Evolutionary conservation across 2,113 vertebrate genomes (phyloP).

Genomic region (Cyprinodon variegatus): DNA sequence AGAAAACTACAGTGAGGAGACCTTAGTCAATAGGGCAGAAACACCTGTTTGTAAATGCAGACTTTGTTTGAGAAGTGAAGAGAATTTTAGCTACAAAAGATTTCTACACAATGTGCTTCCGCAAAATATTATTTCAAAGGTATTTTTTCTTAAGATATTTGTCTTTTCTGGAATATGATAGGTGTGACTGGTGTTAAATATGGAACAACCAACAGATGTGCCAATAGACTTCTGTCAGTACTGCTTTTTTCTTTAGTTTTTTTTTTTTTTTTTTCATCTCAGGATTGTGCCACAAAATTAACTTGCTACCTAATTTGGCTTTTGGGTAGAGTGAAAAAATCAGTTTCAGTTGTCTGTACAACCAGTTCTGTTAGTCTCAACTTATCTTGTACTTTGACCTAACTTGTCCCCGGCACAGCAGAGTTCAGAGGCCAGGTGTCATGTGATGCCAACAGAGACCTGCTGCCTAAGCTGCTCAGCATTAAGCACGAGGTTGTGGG

Average conservation of each 20-base stretch:
- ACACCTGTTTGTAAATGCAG: not conserved
- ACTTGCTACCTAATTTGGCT: not conserved
- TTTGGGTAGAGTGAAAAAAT: not conserved
- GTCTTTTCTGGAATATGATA: no score
- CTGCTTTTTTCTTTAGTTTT: not conserved
- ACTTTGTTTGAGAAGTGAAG: no score
- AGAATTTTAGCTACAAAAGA: no score
- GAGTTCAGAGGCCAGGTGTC: constrained; percentile 55
- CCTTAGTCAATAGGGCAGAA: not conserved
- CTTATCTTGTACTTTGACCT: constrained; percentile 5
- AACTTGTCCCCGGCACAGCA: not conserved
- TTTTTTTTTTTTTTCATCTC: not conserved
- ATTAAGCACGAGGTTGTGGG: constrained; percentile 31
- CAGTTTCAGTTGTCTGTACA: not conserved
- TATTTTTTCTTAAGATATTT: no score
- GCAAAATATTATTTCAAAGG: no score
- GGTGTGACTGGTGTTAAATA: no score
- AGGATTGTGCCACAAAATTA: not conserved
- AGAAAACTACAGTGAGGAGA: not conserved
- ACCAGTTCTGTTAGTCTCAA: not conserved
- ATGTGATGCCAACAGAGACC: constrained; percentile 53
- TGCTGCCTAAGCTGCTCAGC: constrained; percentile 63
- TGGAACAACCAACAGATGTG: no score
- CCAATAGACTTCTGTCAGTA: not conserved
- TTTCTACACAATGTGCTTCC: no score